Conservation (phyloP, 2,888 invertebrate species). For the Anorthoa munda region DNA sequence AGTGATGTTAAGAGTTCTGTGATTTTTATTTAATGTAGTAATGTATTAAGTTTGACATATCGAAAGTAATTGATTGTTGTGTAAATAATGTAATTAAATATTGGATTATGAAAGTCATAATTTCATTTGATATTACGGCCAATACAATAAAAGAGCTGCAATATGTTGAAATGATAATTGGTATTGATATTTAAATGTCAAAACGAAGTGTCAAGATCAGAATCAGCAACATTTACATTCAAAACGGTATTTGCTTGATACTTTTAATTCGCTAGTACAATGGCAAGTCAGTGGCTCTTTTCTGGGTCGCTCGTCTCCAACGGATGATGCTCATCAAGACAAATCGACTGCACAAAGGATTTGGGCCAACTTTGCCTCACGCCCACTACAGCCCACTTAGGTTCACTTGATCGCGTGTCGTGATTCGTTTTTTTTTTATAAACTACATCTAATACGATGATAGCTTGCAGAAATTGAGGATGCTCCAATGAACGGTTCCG, state of each 20-base stretch:
- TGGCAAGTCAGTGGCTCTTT: constrained; percentile 66
- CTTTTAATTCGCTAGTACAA: constrained; percentile 61
- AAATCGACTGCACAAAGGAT: constrained; percentile 76
- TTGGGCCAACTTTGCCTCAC: constrained; percentile 74
- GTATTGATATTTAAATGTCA: constrained; percentile 42
- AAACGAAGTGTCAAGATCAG: constrained; percentile 29
- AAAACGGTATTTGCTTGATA: constrained; percentile 40
- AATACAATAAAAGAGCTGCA: constrained; percentile 14
- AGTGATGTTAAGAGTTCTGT: constrained; percentile 47
- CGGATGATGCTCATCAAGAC: constrained; percentile 77
- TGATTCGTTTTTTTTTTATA: constrained; percentile 55
- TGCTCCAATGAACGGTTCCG: constrained; percentile 46
- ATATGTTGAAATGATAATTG: constrained; percentile 4
- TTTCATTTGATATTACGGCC: not conserved
- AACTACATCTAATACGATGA: constrained; percentile 52
- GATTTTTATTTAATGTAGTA: constrained; percentile 28
- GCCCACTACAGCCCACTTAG: constrained; percentile 73
- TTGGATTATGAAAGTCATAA: constrained; percentile 5
- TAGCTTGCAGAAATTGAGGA: constrained; percentile 58
- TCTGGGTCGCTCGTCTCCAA: constrained; percentile 70
- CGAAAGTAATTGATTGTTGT: constrained; percentile 13
- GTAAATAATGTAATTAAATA: constrained; percentile 45
- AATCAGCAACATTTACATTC: constrained; percentile 16
- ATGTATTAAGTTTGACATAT: constrained; percentile 7
- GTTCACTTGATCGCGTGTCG: constrained; percentile 57